Evolutionary conservation across 1,140 invertebrate genomes (phyloP), one percentile per base, ranked within the genome.

Genomic region (Saxidomus purpurata): DNA sequence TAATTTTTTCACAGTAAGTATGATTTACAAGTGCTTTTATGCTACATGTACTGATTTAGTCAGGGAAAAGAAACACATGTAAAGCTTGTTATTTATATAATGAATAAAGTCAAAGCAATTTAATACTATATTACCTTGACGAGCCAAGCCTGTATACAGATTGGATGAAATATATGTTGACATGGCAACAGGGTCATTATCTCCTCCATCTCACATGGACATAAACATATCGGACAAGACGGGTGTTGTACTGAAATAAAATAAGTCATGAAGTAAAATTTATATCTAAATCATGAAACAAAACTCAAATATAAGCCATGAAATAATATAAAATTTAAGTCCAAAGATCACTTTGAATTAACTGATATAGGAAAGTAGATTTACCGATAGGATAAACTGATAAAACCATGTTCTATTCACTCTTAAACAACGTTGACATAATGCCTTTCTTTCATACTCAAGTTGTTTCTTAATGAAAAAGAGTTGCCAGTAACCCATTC

Each of bases 91-190:
- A 74, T 36, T 6, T 34, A 4, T 22, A 25, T 31, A 22, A 9
- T 13, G 6, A 36, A 71, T 31, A 11, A 11, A 67, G 6, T 67
- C 6, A 4, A 19, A 71, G 4, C n/a, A 34, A 31, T 25, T 31
- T 47, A 34, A 4, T n/a, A 90, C 31, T 52, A 76, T 55, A 59
- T 67, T 92, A 93, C 92, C 82, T 93, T 93, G 67, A 61, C 28
- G 8, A 93, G 77, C 91, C 92, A 93, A 13, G 90, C 92, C 47
- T 89, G 88, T 55, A 93, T 91, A 85, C 92, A 93, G n/a, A 93
- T 52, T 31, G 90, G 89, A 71, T 92, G 92, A 49, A 91, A 93
- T 22, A 92, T 81, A 55, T 93, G 92, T 82, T 91, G 91, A 67
- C 92, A 93, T 43, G 90, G 91, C 19, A 93, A 89, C 43, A 79